Conservation (phyloP, 2,113 vertebrate genomes). For the Podarcis muralis region DNA sequence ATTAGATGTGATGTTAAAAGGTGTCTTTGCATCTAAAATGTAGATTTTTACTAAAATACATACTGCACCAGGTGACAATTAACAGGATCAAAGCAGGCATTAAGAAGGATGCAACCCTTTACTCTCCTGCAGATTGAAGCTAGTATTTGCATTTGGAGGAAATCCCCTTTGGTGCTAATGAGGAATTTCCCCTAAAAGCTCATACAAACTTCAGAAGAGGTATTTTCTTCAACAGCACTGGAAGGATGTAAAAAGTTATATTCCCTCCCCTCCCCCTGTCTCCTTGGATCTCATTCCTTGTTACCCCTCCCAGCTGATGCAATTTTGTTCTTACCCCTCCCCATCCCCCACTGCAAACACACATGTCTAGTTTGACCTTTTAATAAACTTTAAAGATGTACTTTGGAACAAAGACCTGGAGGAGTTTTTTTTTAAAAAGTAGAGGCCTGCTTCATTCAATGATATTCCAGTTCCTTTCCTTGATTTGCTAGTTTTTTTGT, state of each 20-base stretch:
- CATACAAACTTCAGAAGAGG: background rate
- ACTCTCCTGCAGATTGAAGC: background rate
- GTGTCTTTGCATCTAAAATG: background rate
- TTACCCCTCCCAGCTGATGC: background rate
- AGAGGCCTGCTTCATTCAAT: background rate
- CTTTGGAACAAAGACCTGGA: background rate
- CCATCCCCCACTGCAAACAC: background rate
- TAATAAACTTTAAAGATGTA: background rate
- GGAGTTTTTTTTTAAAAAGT: background rate
- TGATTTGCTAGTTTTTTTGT: background rate
- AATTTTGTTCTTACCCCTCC: background rate
- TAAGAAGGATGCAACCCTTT: background rate
- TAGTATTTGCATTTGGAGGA: background rate
- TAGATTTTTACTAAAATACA: background rate
- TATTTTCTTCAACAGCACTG: background rate
- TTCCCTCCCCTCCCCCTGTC: background rate
- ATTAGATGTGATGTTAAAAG: background rate
- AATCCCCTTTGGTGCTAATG: background rate
- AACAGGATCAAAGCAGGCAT: background rate
- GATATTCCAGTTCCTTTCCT: background rate
- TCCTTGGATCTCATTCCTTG: background rate
- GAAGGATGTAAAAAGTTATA: conserved; percentile 3
- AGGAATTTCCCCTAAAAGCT: background rate
- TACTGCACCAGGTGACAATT: background rate
- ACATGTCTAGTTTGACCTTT: background rate